phyloP scores from a whole-genome alignment of 2,797 vertebrate genomes.

The Phataginus tricuspis region DNA sequence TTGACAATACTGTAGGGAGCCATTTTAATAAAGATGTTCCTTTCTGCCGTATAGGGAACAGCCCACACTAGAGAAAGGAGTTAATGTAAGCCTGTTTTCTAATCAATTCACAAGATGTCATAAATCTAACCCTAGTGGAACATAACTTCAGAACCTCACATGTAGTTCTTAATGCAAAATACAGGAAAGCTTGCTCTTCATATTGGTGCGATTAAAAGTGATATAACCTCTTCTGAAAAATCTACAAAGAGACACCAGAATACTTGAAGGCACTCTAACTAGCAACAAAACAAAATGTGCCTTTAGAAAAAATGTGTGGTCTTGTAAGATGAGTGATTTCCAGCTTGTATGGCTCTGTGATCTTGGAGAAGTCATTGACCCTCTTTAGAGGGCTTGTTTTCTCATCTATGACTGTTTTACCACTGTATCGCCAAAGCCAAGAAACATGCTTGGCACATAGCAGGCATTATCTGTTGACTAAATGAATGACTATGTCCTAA shows the following conservation, averaged over 20 bases:
- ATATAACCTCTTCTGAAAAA: neutral
- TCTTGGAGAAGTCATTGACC: neutral
- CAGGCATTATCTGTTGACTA: neutral
- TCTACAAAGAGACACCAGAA: neutral
- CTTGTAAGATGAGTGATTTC: neutral
- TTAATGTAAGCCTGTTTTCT: neutral
- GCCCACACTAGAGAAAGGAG: neutral
- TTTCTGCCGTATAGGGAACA: neutral
- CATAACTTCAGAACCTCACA: constrained; percentile 12
- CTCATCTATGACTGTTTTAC: neutral
- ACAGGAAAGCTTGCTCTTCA: neutral
- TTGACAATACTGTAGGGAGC: constrained; percentile 3
- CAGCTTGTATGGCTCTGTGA: neutral
- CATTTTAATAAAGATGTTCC: constrained; percentile 43
- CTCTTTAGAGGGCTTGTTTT: neutral
- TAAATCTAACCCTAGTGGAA: constrained; percentile 11
- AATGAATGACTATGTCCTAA: neutral
- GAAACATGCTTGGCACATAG: neutral
- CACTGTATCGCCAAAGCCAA: neutral
- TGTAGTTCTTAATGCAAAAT: neutral
- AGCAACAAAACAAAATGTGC: constrained; percentile 7
- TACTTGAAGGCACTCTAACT: neutral
- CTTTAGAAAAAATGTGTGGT: neutral
- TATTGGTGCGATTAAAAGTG: constrained; percentile 3
- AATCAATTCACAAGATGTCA: constrained; percentile 1